Evolutionary conservation across 2,113 vertebrate genomes (phyloP).

Genomic region (Tupaia tana): DNA sequence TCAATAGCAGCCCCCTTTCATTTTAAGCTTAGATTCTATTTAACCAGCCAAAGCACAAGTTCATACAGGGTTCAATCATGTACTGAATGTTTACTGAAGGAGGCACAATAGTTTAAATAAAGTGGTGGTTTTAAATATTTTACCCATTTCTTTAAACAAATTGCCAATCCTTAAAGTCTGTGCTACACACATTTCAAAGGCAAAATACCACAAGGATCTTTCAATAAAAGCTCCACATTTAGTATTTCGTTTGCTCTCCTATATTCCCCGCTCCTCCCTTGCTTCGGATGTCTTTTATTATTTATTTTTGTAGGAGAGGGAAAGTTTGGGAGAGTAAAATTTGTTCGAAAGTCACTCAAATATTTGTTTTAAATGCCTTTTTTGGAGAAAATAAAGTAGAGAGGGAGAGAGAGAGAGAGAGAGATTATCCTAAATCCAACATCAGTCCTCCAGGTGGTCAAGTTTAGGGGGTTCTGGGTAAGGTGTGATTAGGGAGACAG

Average conservation of each 20-base stretch:
- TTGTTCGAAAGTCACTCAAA: neutral
- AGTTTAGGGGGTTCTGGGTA: slow-evolving; percentile 59
- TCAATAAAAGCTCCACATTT: slow-evolving; percentile 81
- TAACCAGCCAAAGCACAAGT: slow-evolving; percentile 90
- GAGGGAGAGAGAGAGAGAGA: slow-evolving; percentile 73
- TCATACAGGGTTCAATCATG: slow-evolving; percentile 92
- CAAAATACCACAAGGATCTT: slow-evolving; percentile 85
- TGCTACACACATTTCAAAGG: slow-evolving; percentile 88
- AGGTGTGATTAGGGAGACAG: neutral
- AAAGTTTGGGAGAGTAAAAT: slow-evolving; percentile 74
- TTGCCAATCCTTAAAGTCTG: slow-evolving; percentile 88
- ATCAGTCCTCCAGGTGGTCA: slow-evolving; percentile 43
- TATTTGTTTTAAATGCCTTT: neutral
- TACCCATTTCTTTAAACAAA: slow-evolving; percentile 91
- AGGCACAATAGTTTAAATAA: slow-evolving; percentile 91
- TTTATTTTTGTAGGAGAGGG: slow-evolving; percentile 56
- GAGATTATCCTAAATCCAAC: slow-evolving; percentile 74
- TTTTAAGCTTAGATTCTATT: slow-evolving; percentile 87
- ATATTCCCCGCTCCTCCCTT: neutral
- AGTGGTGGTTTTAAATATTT: slow-evolving; percentile 90
- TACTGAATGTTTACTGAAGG: slow-evolving; percentile 91
- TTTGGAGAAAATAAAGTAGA: slow-evolving; percentile 69
- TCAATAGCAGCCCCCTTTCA: slow-evolving; percentile 87
- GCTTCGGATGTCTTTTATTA: slow-evolving; percentile 76
- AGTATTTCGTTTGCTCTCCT: slow-evolving; percentile 65